A percentile compares a stretch with the other conserved stretches of the same genome.
phyloP scores from a whole-genome alignment of 2,888 invertebrate species.

The Oasisia sp. region DNA sequence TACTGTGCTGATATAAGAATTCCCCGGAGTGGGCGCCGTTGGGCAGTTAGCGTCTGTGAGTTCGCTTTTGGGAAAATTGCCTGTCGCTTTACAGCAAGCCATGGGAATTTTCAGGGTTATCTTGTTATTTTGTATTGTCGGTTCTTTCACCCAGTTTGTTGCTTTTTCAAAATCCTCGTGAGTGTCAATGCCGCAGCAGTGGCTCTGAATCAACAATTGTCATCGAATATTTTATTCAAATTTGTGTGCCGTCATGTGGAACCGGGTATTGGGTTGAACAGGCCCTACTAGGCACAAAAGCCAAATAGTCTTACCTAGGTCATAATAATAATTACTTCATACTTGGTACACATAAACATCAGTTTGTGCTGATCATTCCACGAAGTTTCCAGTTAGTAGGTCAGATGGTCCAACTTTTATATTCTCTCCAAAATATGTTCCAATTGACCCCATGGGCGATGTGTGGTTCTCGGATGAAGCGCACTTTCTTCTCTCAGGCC shows the following conservation, averaged over 20 bases:
- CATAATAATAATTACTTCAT: too few relatives aligned
- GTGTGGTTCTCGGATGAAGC: too few relatives aligned
- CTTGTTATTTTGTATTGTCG: not conserved
- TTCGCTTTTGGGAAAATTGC: not conserved
- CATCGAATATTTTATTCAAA: not conserved
- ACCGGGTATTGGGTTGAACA: too few relatives aligned
- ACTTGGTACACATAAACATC: not conserved
- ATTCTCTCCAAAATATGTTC: too few relatives aligned
- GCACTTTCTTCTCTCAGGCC: too few relatives aligned
- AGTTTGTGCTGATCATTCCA: too few relatives aligned
- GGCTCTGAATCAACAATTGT: not conserved
- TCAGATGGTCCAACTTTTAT: too few relatives aligned
- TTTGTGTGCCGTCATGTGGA: too few relatives aligned
- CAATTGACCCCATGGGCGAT: too few relatives aligned
- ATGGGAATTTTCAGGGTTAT: not conserved
- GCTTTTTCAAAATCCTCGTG: not conserved
- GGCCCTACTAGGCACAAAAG: too few relatives aligned
- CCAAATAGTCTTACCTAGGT: too few relatives aligned
- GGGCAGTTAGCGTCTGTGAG: not conserved
- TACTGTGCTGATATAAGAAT: not conserved
- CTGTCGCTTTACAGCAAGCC: not conserved
- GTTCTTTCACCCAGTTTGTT: not conserved
- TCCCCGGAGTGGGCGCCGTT: not conserved
- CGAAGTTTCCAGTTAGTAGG: too few relatives aligned
- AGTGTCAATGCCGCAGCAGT: not conserved